A percentile compares a stretch with the other conserved stretches of the same genome.
These are phyloP conservation scores for Ceyx margarethae DNA, from an alignment of 2,113 vertebrate species.

Conservation along the genomic window DNA sequence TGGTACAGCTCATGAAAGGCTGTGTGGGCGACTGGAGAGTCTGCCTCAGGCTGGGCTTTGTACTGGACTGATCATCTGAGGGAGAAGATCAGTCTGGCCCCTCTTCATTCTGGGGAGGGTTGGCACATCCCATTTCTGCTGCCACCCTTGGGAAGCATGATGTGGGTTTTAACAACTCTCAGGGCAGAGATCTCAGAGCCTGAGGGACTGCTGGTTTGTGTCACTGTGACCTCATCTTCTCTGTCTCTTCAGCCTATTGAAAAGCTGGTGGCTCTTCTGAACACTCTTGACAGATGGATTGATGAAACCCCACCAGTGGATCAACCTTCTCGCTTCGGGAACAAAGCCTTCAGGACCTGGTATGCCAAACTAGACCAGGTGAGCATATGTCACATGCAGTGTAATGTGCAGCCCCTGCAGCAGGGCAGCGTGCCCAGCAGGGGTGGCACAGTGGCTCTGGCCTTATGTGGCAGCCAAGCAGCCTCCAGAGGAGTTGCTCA, in stretches of 20 bases:
- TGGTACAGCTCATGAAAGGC: background rate
- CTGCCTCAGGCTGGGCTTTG: background rate
- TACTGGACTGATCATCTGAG: background rate
- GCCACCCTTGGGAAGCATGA: background rate
- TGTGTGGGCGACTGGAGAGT: background rate
- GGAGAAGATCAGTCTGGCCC: background rate
- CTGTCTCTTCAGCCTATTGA: slow-evolving; percentile 80
- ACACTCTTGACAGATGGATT: slow-evolving; percentile 92
- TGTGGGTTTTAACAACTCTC: background rate
- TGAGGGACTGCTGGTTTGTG: background rate
- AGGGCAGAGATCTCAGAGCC: background rate
- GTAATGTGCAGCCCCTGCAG: background rate
- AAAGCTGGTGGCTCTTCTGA: slow-evolving; percentile 86
- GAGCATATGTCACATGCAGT: background rate
- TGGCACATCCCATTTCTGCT: background rate
- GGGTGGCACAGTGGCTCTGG: background rate
- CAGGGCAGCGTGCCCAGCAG: background rate
- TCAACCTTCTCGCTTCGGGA: slow-evolving; percentile 97
- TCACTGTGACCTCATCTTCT: background rate
- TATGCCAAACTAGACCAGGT: slow-evolving; percentile 91
- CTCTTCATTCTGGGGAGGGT: background rate
- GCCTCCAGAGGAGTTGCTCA: background rate
- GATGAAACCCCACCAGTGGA: slow-evolving; percentile 92
- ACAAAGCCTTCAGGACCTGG: slow-evolving; percentile 97
- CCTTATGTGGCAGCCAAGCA: background rate